A percentile compares a stretch with the other conserved stretches of the same genome.
These are phyloP conservation scores for Sardinella longiceps DNA, from an alignment of 2,797 vertebrate genomes.

Conservation along the genomic window DNA sequence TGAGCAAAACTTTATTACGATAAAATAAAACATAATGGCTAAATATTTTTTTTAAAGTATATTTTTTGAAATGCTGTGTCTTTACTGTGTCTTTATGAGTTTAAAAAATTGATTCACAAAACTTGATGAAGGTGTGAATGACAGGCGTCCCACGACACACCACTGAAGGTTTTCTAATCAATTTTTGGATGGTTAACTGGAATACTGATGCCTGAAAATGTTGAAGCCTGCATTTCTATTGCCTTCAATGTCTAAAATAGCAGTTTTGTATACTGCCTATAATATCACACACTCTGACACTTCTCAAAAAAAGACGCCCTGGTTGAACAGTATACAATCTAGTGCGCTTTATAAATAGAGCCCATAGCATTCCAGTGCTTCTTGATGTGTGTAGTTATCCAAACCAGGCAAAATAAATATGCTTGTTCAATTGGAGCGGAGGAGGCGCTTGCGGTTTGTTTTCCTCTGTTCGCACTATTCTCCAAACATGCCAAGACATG, in stretches of 20 bases:
- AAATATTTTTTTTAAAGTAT: not conserved
- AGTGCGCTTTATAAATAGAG: not conserved
- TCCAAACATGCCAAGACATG: constrained; percentile 31
- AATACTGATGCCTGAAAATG: not conserved
- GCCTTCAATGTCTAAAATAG: not conserved
- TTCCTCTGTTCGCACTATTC: constrained; percentile 19
- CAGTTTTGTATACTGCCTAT: not conserved
- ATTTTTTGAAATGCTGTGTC: not conserved
- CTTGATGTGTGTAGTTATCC: constrained; percentile 33
- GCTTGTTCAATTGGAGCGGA: constrained; percentile 1
- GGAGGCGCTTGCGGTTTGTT: constrained; percentile 21
- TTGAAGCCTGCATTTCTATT: not conserved
- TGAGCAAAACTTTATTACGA: not conserved
- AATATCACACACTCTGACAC: constrained; percentile 10
- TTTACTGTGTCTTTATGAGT: not conserved
- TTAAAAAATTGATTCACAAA: not conserved
- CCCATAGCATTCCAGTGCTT: not conserved
- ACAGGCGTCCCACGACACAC: not conserved
- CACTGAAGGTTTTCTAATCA: constrained; percentile 8
- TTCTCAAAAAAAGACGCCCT: not conserved
- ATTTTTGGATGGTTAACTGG: not conserved
- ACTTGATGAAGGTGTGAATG: not conserved
- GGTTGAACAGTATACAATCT: constrained; percentile 27
- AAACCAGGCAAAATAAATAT: constrained; percentile 19
- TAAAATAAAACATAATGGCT: not conserved